phyloP scores from a whole-genome alignment of 2,113 vertebrate genomes.

The Tragelaphus scriptus region DNA sequence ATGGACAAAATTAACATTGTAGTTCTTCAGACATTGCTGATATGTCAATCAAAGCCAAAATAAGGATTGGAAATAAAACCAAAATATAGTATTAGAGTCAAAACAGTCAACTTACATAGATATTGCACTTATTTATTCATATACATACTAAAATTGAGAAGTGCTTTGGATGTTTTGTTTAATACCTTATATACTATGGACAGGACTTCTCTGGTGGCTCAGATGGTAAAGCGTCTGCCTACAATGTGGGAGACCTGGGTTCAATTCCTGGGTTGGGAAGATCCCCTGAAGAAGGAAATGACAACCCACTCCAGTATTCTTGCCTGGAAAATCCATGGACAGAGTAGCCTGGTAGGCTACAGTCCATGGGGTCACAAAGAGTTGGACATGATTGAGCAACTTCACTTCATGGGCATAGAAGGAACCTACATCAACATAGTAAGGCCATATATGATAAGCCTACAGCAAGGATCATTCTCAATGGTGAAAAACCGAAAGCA shows the following conservation, averaged over 20 bases:
- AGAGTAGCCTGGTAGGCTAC: background rate
- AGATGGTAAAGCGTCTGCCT: background rate
- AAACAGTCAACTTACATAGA: background rate
- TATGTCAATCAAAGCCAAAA: background rate
- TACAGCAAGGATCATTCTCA: background rate
- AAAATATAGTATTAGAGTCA: background rate
- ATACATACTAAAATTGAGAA: background rate
- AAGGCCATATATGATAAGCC: background rate
- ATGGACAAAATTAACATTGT: background rate
- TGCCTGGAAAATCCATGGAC: background rate
- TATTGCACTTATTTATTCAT: background rate
- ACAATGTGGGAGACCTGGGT: background rate
- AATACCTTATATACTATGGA: background rate
- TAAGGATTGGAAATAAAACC: background rate
- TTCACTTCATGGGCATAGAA: background rate
- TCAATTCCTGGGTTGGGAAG: background rate
- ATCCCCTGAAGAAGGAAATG: background rate
- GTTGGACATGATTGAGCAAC: background rate
- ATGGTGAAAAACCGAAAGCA: background rate
- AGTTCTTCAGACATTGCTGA: background rate
- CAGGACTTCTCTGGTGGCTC: background rate
- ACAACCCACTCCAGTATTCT: background rate
- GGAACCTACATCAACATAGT: background rate
- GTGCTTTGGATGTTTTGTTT: background rate
- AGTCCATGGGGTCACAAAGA: background rate